phyloP scores from a whole-genome alignment of 1,140 invertebrate species.

The Eupristina koningsbergeri region DNA sequence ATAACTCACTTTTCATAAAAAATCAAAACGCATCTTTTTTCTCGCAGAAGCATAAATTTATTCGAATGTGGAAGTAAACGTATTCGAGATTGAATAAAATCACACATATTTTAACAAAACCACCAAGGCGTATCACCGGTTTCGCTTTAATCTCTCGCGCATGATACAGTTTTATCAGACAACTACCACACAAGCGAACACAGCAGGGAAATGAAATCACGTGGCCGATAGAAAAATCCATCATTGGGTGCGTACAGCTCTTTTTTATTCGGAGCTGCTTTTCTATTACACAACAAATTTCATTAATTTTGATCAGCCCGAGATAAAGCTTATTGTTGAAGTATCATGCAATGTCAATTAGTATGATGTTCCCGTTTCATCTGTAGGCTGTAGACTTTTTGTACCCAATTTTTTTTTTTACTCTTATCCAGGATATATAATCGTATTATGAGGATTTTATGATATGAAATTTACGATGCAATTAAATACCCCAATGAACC shows the following conservation, averaged over 20 bases:
- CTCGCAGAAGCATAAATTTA: not conserved
- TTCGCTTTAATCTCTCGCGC: not conserved
- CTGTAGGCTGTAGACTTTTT: not conserved
- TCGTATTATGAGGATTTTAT: slow-evolving; percentile 1
- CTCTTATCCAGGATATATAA: not conserved
- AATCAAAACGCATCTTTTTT: not conserved
- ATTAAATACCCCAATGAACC: not conserved
- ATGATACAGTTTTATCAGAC: not conserved
- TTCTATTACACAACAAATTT: slow-evolving; percentile 44
- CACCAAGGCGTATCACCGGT: slow-evolving; percentile 26
- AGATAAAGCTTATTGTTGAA: slow-evolving; percentile 23
- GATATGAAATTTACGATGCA: not conserved
- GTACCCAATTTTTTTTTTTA: not conserved
- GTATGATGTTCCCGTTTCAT: not conserved
- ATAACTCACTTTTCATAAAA: too few relatives aligned
- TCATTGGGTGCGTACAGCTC: not conserved
- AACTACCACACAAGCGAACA: not conserved
- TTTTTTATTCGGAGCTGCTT: not conserved
- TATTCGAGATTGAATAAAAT: not conserved
- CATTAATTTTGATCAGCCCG: slow-evolving; percentile 32
- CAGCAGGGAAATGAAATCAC: not conserved
- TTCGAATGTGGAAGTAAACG: not conserved
- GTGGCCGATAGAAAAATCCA: not conserved
- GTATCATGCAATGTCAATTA: slow-evolving; percentile 46
- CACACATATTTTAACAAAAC: not conserved